A percentile compares a stretch with the other conserved stretches of the same genome.
These are phyloP conservation scores for Lysandra bellargus DNA, from an alignment of 2,888 invertebrate genomes.

Conservation along the genomic window DNA sequence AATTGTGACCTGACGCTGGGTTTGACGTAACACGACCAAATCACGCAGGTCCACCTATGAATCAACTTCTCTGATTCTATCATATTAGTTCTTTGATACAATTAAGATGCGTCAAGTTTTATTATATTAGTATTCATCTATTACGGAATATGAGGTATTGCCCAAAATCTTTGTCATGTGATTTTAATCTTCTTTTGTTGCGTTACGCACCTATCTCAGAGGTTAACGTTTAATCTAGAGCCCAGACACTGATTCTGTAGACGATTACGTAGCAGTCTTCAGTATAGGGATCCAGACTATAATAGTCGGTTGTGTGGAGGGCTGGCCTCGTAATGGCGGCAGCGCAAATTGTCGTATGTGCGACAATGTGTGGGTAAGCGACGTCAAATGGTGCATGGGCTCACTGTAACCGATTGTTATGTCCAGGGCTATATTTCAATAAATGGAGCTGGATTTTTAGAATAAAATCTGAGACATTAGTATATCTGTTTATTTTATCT, in stretches of 20 bases:
- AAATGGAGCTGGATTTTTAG: neutral
- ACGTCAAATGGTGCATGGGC: conserved; percentile 47
- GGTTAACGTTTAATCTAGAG: neutral
- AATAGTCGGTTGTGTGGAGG: conserved; percentile 26
- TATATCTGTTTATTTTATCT: too few species aligned
- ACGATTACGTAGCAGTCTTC: conserved; percentile 27
- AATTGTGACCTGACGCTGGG: too few species aligned
- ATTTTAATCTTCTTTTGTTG: neutral
- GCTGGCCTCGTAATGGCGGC: conserved; percentile 29
- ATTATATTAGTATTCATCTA: too few species aligned
- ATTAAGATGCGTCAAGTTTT: too few species aligned
- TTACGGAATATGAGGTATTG: too few species aligned
- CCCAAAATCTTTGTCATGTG: too few species aligned
- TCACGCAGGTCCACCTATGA: too few species aligned
- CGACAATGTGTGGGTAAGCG: conserved; percentile 40
- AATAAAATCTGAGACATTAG: too few species aligned
- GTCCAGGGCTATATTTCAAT: neutral
- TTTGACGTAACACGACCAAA: too few species aligned
- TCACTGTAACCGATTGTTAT: conserved; percentile 47
- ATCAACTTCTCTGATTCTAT: too few species aligned
- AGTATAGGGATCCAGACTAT: conserved; percentile 11
- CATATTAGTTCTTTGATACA: too few species aligned
- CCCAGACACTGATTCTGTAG: neutral
- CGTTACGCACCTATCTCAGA: neutral
- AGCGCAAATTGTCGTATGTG: conserved; percentile 23